Base-by-base conservation (phyloP, 2,797 vertebrate genomes). In the Typhlichthys eigenmanni region DNA sequence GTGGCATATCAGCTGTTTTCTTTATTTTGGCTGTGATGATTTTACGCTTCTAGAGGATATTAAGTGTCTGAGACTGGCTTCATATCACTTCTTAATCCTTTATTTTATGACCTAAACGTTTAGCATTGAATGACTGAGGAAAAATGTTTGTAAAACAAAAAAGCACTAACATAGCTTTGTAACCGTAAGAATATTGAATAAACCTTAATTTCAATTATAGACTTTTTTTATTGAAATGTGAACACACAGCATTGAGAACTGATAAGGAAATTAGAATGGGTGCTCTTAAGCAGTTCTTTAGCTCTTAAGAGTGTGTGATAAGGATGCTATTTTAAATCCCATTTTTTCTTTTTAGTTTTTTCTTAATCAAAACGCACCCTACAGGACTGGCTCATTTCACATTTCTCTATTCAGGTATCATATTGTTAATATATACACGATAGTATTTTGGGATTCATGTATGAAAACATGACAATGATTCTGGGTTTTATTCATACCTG, bases 1-100 rank as follows among this genome's bases (percentile, higher is more conserved):
- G 77, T 81, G 75, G 73, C 71, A 70, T 78, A 24, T 85, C 80
- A 85, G 81, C 81, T 86, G 83, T 75, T 88, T 85, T 85, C 80
- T 76, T 78, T 66, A 84, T 86, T 85, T 75, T 9, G 19, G 65
- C 72, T 63, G 69, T 71, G 71, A 87, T 78, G 74, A 83, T 87
- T 87, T 81, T 85, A 72, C 48, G 58, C 68, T 80, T 85, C 66
- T 72, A 80, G 68, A 75, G 75, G 76, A 72, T 78, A 85, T 85
- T 73, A 71, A 68, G 58, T 85, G 72, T 84, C 80, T 47, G 71
- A 87, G 78, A 70, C 71, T 2, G 17, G 75, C 65, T 79, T 82
- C 71, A 71, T 76, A 69, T 74, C 71, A 77, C 70, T 79, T 64
- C 13, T 17, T 53, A 71, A 55, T 69, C 50, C 55, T 70, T 75